phyloP scores from a whole-genome alignment of 2,113 vertebrate genomes.

The Calonectris borealis region DNA sequence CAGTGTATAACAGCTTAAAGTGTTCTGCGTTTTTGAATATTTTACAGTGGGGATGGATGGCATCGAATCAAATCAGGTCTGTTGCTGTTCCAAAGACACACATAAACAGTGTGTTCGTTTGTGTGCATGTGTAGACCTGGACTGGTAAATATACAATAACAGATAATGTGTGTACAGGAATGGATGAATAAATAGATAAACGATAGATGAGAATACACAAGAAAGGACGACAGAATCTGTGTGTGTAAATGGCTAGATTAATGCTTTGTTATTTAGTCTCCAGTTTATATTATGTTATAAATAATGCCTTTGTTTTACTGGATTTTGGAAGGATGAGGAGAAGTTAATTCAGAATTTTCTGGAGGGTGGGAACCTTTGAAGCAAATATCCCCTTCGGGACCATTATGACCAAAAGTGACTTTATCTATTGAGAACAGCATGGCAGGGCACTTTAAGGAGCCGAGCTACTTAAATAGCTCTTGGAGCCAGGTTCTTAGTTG shows the following conservation, averaged over 20 bases:
- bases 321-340: neutral
- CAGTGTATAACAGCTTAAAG: accelerated
- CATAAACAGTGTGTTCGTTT: too few species aligned
- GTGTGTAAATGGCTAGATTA: neutral
- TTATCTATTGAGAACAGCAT: neutral
- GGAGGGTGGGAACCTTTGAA: neutral
- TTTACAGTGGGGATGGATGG: neutral
- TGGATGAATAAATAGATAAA: neutral
- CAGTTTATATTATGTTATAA: neutral
- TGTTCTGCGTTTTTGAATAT: neutral
- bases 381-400: neutral
- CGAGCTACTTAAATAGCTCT: neutral
- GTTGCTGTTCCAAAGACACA: neutral
- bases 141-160: neutral
- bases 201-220: neutral
- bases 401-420: neutral
- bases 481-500: neutral
- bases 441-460: neutral
- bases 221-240: neutral
- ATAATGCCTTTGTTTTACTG: neutral
- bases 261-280: neutral
- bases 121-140: neutral
- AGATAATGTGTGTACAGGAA: neutral
- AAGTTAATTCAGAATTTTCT: neutral
- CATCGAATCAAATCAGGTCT: neutral